A percentile compares a stretch with the other conserved stretches of the same genome.
These are phyloP conservation scores for Chunga burmeisteri DNA, from an alignment of 2,113 vertebrate species.

Conservation along the genomic window DNA sequence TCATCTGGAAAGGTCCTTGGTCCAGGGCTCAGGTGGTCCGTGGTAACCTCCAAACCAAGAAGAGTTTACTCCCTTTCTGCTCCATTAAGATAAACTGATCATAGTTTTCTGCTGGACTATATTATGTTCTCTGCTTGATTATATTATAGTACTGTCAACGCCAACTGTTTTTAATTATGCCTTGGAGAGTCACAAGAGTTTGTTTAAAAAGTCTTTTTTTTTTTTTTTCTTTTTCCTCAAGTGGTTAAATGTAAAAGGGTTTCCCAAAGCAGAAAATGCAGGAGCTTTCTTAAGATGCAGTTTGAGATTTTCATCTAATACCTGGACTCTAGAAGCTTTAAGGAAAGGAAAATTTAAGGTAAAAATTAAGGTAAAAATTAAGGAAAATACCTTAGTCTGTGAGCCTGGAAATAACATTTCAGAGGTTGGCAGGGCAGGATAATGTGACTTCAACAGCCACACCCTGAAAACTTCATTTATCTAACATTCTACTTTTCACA, in stretches of 20 bases:
- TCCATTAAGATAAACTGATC: not conserved
- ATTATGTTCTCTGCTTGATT: not conserved
- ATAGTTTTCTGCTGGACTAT: not conserved
- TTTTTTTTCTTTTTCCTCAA: not conserved
- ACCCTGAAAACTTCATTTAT: not conserved
- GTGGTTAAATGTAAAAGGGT: not conserved
- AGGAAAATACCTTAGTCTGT: not conserved
- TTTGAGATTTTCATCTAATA: not conserved
- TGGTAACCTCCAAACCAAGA: not conserved
- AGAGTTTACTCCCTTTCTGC: not conserved
- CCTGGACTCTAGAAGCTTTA: not conserved
- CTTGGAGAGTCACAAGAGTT: not conserved
- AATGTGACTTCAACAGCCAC: not conserved
- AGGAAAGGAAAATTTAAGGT: not conserved
- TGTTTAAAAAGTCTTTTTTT: not conserved
- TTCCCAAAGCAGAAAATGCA: not conserved
- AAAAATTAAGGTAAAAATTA: not conserved
- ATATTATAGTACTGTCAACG: not conserved
- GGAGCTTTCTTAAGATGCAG: not conserved
- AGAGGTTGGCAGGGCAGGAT: not conserved
- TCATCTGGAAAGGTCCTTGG: not conserved
- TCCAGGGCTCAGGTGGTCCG: not conserved
- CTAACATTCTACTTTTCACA: not conserved
- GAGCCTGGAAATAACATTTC: not conserved
- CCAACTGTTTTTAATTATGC: not conserved